phyloP scores from a whole-genome alignment of 2,888 invertebrate species.

The Mycalesis mineus region DNA sequence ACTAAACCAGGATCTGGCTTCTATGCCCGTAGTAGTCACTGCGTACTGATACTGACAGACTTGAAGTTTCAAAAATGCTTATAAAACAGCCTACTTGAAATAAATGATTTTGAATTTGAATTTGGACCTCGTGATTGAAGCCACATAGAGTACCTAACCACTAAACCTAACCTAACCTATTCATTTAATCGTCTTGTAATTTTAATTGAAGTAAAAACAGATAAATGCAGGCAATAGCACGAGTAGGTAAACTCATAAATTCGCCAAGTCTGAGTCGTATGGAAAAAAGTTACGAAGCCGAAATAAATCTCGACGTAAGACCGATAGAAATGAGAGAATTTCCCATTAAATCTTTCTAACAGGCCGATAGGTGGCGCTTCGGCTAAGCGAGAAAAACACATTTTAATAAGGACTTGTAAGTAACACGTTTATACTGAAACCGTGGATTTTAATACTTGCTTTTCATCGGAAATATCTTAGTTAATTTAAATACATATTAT shows the following conservation, averaged over 20 bases:
- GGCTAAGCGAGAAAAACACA: conserved; percentile 62
- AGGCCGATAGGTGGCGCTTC: conserved; percentile 66
- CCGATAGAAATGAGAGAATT: conserved; percentile 73
- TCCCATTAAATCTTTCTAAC: conserved; percentile 65
- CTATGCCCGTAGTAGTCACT: too few species aligned
- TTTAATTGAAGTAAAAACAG: background rate
- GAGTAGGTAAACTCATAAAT: conserved; percentile 21
- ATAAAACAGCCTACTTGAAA: too few species aligned
- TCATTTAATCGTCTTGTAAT: too few species aligned
- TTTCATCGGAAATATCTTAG: background rate
- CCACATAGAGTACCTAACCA: too few species aligned
- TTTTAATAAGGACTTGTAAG: conserved; percentile 61
- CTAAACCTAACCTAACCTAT: too few species aligned
- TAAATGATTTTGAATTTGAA: too few species aligned
- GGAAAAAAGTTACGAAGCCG: conserved; percentile 62
- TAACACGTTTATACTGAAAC: conserved; percentile 28
- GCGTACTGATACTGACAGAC: too few species aligned
- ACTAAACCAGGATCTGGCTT: too few species aligned
- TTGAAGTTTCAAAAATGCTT: too few species aligned
- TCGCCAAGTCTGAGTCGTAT: conserved; percentile 56
- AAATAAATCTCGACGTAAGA: conserved; percentile 67
- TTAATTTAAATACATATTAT: too few species aligned
- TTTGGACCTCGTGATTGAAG: too few species aligned
- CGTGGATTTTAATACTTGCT: conserved; percentile 41
- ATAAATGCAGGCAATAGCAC: background rate